These are phyloP conservation scores for Ameiurus melas DNA, from an alignment of 2,113 vertebrate species.

Conservation along the genomic window DNA sequence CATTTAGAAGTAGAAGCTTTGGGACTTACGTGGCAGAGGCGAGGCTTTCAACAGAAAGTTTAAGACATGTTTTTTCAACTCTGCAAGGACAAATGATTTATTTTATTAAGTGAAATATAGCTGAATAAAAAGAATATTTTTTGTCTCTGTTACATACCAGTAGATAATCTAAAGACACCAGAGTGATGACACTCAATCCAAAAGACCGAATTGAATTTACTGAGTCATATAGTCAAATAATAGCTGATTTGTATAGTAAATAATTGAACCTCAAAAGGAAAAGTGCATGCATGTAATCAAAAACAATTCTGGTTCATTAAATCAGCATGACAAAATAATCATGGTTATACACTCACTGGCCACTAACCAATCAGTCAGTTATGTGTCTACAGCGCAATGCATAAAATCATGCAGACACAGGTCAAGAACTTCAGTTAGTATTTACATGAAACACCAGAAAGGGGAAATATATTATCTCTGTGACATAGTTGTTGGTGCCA, in stretches of 20 bases:
- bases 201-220: background rate
- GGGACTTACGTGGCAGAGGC: slow-evolving; percentile 23
- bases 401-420: background rate
- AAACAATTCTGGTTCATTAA: background rate
- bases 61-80: slow-evolving; percentile 26
- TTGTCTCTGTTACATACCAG: background rate
- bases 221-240: background rate
- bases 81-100: background rate
- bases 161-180: background rate
- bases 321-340: background rate
- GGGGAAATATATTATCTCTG: background rate
- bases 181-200: background rate
- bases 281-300: background rate
- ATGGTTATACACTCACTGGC: background rate
- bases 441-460: too few relatives aligned
- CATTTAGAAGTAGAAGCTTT: background rate
- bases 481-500: background rate
- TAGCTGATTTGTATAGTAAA: background rate
- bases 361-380: background rate
- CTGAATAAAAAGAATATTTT: background rate
- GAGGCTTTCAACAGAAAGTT: slow-evolving; percentile 7
- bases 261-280: background rate
- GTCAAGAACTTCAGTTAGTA: background rate
- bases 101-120: background rate
- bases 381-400: background rate